Base-by-base conservation (phyloP, 2,113 vertebrate species). In the Pionites leucogaster region DNA sequence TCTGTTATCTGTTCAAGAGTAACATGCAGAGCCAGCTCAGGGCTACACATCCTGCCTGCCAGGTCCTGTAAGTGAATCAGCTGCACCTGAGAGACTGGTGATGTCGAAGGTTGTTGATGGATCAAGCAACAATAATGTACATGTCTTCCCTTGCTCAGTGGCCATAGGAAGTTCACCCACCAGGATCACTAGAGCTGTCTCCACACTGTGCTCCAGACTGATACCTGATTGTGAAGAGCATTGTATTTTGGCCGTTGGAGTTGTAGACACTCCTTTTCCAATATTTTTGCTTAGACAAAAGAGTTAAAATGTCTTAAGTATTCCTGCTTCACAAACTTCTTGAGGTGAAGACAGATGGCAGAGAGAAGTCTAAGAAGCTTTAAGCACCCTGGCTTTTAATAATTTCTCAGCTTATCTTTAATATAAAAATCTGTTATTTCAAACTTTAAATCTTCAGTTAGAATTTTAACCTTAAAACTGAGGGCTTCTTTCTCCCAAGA, bases 381-480 rank as follows among this genome's bases (percentile, higher is more conserved):
- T 88, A 83, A 70, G 27, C 6, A 59, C 42, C 29, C 24, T 39
- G 68, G 50, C 3, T 92, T 94, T 90, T 86, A 86, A 86, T 93
- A 17, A 83, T 64, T 92, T 92, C 50, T 74, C 22, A 75, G 11
- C 12, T 83, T 86, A 90, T 23, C 29, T 88, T 93, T 90, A 86
- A 92, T 82, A 82, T 42, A 68, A 88, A 93, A 94, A 86, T 59
- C 75, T 83, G 39, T 90, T 92, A 68, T 90, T 93, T 92, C 62
- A 71, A 86, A 76, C 57, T 75, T 57, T 75, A 82, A 75, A 78
- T 64, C 39, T 78, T 74, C 71, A 83, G 20, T 63, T 94, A 84
- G 44, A 88, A 68, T 93, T 93, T 69, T 74, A 90, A 70, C 50
- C 81, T 90, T 47, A 84, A 82, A 95, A 95, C 31, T n/a, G 33